Conservation (phyloP, 2,797 vertebrate genomes). For the Falco columbarius region DNA sequence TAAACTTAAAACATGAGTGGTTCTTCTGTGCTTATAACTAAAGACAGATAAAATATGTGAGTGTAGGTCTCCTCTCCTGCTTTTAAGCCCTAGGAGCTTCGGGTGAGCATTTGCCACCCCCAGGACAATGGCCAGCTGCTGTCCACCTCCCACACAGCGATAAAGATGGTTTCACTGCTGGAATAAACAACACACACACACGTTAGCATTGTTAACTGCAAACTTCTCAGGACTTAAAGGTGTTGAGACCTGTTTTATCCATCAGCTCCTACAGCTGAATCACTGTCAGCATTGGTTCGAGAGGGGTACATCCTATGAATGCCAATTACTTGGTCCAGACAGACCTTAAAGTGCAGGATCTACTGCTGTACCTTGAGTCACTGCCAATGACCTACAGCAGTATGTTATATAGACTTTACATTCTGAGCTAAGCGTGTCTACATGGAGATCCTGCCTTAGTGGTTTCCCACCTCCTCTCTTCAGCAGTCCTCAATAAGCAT, state of each 20-base stretch:
- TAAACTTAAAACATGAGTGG: background rate
- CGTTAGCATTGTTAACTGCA: background rate
- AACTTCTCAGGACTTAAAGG: background rate
- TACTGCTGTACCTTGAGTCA: background rate
- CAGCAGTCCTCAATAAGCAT: background rate
- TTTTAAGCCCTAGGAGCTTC: background rate
- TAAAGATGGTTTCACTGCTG: background rate
- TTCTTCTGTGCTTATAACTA: background rate
- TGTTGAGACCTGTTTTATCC: background rate
- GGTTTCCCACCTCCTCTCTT: background rate
- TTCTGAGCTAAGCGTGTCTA: background rate
- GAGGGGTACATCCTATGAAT: background rate
- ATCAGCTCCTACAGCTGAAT: background rate
- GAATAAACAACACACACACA: background rate
- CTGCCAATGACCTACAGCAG: background rate
- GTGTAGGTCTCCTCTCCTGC: background rate
- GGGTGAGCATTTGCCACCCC: background rate
- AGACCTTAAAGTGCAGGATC: background rate
- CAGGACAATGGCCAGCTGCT: background rate
- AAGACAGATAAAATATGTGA: background rate
- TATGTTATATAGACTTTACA: background rate
- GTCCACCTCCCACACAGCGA: background rate
- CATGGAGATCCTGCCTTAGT: background rate
- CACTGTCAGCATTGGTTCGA: background rate
- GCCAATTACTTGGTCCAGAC: background rate